Base-by-base conservation (phyloP, 2,888 invertebrate genomes). In the Polydrusus tereticollis region DNA sequence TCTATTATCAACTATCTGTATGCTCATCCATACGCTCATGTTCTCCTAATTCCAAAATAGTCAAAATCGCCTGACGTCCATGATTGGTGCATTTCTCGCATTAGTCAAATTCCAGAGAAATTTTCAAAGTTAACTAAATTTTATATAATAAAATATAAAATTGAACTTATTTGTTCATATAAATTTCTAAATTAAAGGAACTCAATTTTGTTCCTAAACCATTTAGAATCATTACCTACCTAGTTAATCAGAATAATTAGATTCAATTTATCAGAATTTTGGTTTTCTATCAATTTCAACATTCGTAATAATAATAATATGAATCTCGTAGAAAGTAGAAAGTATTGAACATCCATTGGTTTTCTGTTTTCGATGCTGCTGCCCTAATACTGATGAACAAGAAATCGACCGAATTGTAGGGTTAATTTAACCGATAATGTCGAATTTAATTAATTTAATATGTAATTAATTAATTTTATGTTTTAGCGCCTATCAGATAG, bases 61-160 rank as follows among this genome's bases (percentile, higher is more conserved):
- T 67, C 72, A 72, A 68, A 68, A 68, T 68, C 68, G 72, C 55
- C 68, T 67, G 72, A 68, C 68, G 33, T 65, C 29, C 59, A 52
- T 65, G 50, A 70, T 69, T 41, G 64, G 26, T 33, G 55, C 38
- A 69, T 69, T 62, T 41, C 50, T 33, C 52, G 21, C 43, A 69
- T 69, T 69, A 12, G 29, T 58, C 7, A 47, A 62, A 69, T 69
- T 69, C 68, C 68, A 8, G 50, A 47, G 45, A 38, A 64, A 36
- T 47, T 62, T 16, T 10, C 8, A 18, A 33, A 21, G 20, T 58
- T 18, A n/a, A 6, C 18, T 36, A 29, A 29, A 29, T 29, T 29
- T 29, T 29, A 29, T n/a, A n/a, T n/a, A n/a, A n/a, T n/a, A n/a
- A n/a, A n/a, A n/a, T n/a, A n/a, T n/a, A n/a, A n/a, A n/a, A n/a